Evolutionary conservation across 1,140 invertebrate genomes (phyloP).

Genomic region (Drosophila pseudoananassae): DNA sequence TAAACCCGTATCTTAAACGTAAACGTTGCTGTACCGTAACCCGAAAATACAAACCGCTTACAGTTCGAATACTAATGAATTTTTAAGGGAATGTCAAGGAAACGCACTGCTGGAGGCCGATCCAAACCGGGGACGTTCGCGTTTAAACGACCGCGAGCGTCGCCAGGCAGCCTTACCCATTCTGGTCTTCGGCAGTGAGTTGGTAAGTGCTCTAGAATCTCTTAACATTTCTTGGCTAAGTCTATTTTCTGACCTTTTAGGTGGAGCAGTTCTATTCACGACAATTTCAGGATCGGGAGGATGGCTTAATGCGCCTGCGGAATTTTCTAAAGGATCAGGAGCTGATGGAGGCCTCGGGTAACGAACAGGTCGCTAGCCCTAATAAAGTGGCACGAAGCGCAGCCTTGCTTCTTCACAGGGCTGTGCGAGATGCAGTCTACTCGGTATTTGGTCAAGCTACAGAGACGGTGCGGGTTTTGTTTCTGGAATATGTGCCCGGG

Average conservation of each 20-base stretch:
- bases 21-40: conserved; percentile 47
- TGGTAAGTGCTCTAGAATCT: conserved; percentile 86
- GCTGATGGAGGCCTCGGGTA: conserved; percentile 19
- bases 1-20: conserved; percentile 58
- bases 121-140: conserved; percentile 86
- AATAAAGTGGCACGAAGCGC: conserved; percentile 92
- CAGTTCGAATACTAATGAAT: conserved; percentile 92
- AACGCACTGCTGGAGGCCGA: conserved; percentile 85
- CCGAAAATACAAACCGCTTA: conserved; percentile 42
- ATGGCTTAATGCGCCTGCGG: conserved; percentile 91
- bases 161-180: conserved; percentile 96
- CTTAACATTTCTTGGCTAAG: neutral
- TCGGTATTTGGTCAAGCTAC: conserved; percentile 92
- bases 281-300: conserved; percentile 96
- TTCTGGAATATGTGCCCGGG: conserved; percentile 91
- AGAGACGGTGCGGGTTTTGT: conserved; percentile 91
- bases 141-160: conserved; percentile 93
- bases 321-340: conserved; percentile 88
- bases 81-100: conserved; percentile 89
- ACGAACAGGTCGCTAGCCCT: conserved; percentile 70
- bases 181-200: conserved; percentile 93
- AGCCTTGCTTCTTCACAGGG: conserved; percentile 90
- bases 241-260: conserved; percentile 83
- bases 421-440: conserved; percentile 93
- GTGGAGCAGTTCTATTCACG: conserved; percentile 97